Evolutionary conservation across 2,113 vertebrate genomes (phyloP), one percentile per base, ranked within the genome.

Genomic region (Arvicanthis niloticus): DNA sequence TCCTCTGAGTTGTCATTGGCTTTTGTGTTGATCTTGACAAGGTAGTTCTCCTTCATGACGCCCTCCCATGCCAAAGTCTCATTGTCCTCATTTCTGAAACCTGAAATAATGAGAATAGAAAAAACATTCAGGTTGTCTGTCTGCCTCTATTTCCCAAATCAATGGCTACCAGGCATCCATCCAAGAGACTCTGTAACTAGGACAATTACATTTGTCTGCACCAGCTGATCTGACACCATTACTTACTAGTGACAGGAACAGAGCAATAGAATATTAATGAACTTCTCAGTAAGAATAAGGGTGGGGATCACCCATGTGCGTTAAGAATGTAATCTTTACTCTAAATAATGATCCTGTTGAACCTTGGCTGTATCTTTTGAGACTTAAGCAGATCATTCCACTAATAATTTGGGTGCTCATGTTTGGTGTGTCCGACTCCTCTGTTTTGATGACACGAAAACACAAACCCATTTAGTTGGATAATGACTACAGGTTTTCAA

Each of bases 31-130:
- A 98, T 97, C 98, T 98, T 99, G 95, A 99, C 98, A 0, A 99
- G 98, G 95, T 99, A 99, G 87, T 99, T 99, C 95, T 99, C 99
- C 96, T 99, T 99, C 99, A 99, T 99, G 97, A 99, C 98, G 16
- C 98, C 98, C 96, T 99, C 99, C 99, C 99, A 99, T 0, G 99
- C 98, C 98, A 99, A 95, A 31, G 98, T 99, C 97, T 99, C 98
- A 2, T 98, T 97, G 96, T 99, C 98, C 70, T 99, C 99, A 22
- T 98, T 99, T 91, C 68, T 98, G 82, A 98, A 98, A 96, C 99
- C 99, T 99, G 60, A 87, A 97, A 95, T 0, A n/a, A 91, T 37
- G 60, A 97, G 94, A 68, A 90, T 56, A 96, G 85, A 75, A 42
- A 70, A 94, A 67, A 1, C 0, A 62, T 22, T 34, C 48, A 26